phyloP scores from a whole-genome alignment of 2,888 invertebrate species.

The Eurois occulta region DNA sequence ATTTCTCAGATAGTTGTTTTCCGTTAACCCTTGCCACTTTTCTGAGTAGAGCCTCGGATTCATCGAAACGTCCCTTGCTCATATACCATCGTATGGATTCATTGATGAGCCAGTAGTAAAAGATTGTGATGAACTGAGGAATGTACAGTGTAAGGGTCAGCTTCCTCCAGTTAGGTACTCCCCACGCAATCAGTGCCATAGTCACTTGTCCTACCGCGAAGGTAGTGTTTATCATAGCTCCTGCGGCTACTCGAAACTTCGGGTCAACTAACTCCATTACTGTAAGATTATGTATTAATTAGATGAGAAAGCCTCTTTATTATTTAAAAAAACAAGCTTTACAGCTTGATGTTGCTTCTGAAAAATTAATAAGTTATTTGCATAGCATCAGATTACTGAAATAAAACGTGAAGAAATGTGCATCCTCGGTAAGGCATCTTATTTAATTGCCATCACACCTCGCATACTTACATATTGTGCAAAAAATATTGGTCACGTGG shows the following conservation, averaged over 20 bases:
- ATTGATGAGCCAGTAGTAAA: slow-evolving; percentile 92
- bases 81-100: slow-evolving; percentile 95
- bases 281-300: slow-evolving; percentile 68
- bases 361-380: background rate
- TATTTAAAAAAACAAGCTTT: background rate
- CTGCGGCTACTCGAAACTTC: slow-evolving; percentile 92
- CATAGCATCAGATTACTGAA: too few species aligned
- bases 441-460: background rate
- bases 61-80: slow-evolving; percentile 91
- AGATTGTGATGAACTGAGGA: slow-evolving; percentile 92
- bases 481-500: too few species aligned
- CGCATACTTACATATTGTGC: too few species aligned
- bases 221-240: slow-evolving; percentile 92
- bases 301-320: background rate
- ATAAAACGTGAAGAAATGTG: too few species aligned
- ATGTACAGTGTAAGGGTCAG: slow-evolving; percentile 92
- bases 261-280: slow-evolving; percentile 94
- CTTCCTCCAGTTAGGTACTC: slow-evolving; percentile 92
- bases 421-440: background rate
- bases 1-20: slow-evolving; percentile 76
- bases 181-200: slow-evolving; percentile 92
- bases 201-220: slow-evolving; percentile 93
- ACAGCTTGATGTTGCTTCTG: background rate
- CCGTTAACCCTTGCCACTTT: slow-evolving; percentile 91
- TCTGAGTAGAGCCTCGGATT: slow-evolving; percentile 91